Evolutionary conservation across 2,113 vertebrate genomes (phyloP).

Genomic region (Carassius gibelio): DNA sequence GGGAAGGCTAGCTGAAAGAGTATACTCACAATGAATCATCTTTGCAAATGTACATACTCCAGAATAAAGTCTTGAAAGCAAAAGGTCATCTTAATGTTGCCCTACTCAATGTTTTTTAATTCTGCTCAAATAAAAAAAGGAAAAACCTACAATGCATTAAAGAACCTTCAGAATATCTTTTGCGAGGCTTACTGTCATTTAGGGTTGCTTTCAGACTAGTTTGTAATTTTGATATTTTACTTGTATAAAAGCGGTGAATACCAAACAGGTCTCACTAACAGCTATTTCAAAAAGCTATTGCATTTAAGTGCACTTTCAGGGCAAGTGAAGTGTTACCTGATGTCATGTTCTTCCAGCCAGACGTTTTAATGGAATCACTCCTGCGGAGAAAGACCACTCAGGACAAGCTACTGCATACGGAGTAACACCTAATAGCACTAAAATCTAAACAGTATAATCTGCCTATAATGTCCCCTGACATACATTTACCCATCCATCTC

Average conservation of each 20-base stretch:
- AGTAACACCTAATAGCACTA: constrained; percentile 18
- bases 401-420: constrained; percentile 28
- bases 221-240: constrained; percentile 18
- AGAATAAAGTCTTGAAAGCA: constrained; percentile 12
- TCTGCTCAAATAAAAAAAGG: background rate
- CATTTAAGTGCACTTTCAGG: constrained; percentile 34
- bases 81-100: background rate
- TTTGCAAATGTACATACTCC: background rate
- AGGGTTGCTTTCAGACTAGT: background rate
- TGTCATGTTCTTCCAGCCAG: constrained; percentile 31
- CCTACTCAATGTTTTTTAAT: background rate
- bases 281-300: constrained; percentile 12
- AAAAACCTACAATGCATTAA: background rate
- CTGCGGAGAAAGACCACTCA: constrained; percentile 27
- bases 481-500: background rate
- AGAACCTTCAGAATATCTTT: background rate
- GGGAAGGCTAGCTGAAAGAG: background rate
- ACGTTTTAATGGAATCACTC: constrained; percentile 8
- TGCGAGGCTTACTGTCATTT: background rate
- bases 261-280: constrained; percentile 32
- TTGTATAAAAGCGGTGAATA: constrained; percentile 11
- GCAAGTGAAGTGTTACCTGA: constrained; percentile 35
- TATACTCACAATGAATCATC: background rate
- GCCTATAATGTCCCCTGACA: constrained; percentile 1
- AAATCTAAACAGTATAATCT: constrained; percentile 12